Conservation (phyloP, 1,140 invertebrate species). For the Drosophila ficusphila region DNA sequence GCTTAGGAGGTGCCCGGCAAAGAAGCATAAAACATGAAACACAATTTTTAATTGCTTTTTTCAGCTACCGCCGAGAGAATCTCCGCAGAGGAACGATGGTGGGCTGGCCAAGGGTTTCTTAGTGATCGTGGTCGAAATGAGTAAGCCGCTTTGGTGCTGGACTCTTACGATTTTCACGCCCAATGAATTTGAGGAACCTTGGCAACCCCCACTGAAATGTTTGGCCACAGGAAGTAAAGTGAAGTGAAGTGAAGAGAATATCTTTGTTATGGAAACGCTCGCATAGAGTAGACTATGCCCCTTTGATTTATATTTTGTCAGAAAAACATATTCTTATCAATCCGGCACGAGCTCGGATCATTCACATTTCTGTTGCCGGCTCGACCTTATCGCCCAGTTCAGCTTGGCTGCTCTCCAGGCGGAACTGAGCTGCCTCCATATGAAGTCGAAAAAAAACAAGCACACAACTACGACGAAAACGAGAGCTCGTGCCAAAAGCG, state of each 20-base stretch:
- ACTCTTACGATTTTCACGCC: constrained; percentile 18
- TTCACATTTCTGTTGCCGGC: constrained; percentile 47
- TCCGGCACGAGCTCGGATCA: constrained; percentile 38
- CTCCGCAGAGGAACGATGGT: constrained; percentile 7
- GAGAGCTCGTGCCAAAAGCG: constrained; percentile 72
- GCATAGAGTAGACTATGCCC: constrained; percentile 8
- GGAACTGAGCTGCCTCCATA: constrained; percentile 37
- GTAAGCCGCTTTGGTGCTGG: constrained; percentile 53
- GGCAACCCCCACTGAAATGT: constrained; percentile 7
- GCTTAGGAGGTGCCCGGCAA: constrained; percentile 54
- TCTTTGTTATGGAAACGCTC: constrained; percentile 11
- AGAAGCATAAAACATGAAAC: constrained; percentile 56
- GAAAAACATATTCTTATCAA: constrained; percentile 25
- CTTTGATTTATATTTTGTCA: not conserved
- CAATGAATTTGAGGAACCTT: not conserved
- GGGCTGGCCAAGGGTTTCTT: not conserved
- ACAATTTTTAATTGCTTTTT: constrained; percentile 80
- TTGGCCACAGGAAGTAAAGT: constrained; percentile 18
- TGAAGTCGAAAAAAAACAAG: constrained; percentile 12
- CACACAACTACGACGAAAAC: constrained; percentile 1
- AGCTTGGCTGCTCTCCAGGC: constrained; percentile 30
- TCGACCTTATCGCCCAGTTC: constrained; percentile 36
- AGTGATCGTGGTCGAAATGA: constrained; percentile 4
- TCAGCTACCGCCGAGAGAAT: constrained; percentile 49
- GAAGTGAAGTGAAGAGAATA: constrained; percentile 8